Base-by-base conservation (phyloP, 2,797 vertebrate species). In the Sylvilagus floridanus region DNA sequence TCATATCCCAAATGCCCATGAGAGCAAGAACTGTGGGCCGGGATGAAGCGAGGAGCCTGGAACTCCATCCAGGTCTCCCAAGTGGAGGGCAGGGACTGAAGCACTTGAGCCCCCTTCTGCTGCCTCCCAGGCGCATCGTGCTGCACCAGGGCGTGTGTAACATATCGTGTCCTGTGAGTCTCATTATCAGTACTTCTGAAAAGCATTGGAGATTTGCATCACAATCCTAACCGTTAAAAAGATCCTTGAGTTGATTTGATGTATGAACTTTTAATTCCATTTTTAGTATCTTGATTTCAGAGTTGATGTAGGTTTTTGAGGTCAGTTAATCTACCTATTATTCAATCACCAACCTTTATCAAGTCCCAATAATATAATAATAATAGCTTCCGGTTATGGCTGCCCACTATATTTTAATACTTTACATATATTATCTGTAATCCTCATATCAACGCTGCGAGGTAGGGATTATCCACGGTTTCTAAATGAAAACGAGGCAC, bases 191-290 rank as follows among this genome's bases (percentile, higher is more conserved):
- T 72, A 52, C 79, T 75, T 84, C 17, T 63, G 68, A 88, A 88
- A 97, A 32, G 54, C 57, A 21, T 72, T 91, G 69, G 75, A 86
- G 86, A 91, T 96, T 94, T 96, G 88, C 92, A 95, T 95, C 72
- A 90, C 92, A 81, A 93, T 95, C 86, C 47, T 4, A 42, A 68
- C 11, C 2, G 63, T 88, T 76, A 96, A 95, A 97, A 97, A 97
- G 91, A 93, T 81, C 82, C 50, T 94, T 86, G 78, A 82, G 96
- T 97, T 96, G 78, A 91, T 96, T 95, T 85, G 92, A 90, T 96
- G 91, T 96, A 88, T 97, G 94, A 96, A 95, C 89, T 97, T 97
- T 97, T 94, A 91, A 97, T 93, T 96, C 79, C 79, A 81, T 94
- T 95, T 97, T 94, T 90, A 88, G 72, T 93, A 35, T 94, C 91